These are phyloP conservation scores for Notiomystis cincta DNA, from an alignment of 2,113 vertebrate genomes.

Conservation along the genomic window DNA sequence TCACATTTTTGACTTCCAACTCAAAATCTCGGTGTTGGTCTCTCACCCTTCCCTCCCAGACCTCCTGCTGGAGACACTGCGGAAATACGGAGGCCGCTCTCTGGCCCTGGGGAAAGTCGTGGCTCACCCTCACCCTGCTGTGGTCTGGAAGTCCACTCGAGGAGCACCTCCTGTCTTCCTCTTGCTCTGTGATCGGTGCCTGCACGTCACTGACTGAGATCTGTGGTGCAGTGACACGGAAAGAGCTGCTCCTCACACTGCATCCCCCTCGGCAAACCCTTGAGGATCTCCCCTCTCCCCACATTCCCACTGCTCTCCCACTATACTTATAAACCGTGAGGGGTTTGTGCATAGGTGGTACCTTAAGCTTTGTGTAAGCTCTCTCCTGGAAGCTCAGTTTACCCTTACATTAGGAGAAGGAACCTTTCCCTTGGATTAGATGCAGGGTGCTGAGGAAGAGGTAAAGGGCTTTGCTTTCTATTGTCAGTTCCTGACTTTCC, in stretches of 20 bases:
- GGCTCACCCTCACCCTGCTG: too few relatives aligned
- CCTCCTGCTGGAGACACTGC: neutral
- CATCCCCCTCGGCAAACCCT: neutral
- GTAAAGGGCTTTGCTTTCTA: neutral
- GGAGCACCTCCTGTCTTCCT: neutral
- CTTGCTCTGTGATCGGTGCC: neutral
- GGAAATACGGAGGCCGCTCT: neutral
- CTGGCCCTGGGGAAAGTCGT: neutral
- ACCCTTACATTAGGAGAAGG: neutral
- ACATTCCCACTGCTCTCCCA: neutral
- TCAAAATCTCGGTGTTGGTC: neutral
- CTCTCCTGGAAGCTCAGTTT: neutral
- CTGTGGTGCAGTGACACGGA: neutral
- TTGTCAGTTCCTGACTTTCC: neutral
- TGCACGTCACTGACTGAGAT: neutral
- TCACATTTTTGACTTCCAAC: neutral
- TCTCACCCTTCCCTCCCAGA: neutral
- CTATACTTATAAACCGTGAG: accelerated
- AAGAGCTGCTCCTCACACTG: accelerated
- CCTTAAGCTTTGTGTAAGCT: neutral
- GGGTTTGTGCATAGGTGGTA: neutral
- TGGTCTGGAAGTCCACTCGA: neutral
- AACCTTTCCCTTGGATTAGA: neutral
- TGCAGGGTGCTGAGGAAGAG: neutral
- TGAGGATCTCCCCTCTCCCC: neutral